phyloP scores from a whole-genome alignment of 92 coral and sea anemone genomes.

The Anthopleura xanthogrammica region DNA sequence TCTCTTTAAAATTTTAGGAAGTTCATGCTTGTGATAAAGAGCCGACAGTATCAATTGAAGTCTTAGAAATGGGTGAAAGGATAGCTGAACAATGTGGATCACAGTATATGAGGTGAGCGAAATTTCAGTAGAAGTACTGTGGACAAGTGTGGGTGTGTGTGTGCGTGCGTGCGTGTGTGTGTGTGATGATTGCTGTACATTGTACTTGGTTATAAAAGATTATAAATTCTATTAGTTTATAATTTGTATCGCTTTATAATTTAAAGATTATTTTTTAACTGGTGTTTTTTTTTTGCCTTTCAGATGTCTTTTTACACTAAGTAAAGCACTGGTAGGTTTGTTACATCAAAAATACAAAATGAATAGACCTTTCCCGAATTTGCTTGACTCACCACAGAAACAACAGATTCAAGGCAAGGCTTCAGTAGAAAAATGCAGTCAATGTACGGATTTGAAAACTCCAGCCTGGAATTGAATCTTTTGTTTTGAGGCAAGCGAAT shows the following conservation, averaged over 20 bases:
- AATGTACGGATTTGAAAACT: too few relatives aligned
- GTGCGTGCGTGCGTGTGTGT: too few relatives aligned
- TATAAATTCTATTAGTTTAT: too few relatives aligned
- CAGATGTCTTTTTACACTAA: slow-evolving; percentile 88
- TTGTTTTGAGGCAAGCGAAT: too few relatives aligned
- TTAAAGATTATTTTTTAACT: not conserved
- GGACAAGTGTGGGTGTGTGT: not conserved
- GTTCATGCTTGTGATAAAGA: slow-evolving; percentile 85
- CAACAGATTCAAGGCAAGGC: too few relatives aligned
- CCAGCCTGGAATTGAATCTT: too few relatives aligned
- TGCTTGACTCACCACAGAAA: not conserved
- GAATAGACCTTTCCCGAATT: not conserved
- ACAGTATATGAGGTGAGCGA: slow-evolving; percentile 83
- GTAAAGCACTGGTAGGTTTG: slow-evolving; percentile 77
- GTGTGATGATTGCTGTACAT: not conserved
- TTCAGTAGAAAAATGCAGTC: too few relatives aligned
- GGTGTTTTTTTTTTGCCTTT: slow-evolving; percentile 3
- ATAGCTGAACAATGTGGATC: slow-evolving; percentile 94
- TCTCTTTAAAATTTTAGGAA: slow-evolving; percentile 46
- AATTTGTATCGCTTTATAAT: too few relatives aligned
- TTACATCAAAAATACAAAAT: not conserved
- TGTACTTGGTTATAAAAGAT: too few relatives aligned
- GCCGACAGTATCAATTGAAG: slow-evolving; percentile 71
- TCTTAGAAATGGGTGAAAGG: slow-evolving; percentile 88
- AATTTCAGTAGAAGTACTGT: not conserved